Evolutionary conservation across 2,797 vertebrate species (phyloP).

Genomic region (Takifugu ocellatus): DNA sequence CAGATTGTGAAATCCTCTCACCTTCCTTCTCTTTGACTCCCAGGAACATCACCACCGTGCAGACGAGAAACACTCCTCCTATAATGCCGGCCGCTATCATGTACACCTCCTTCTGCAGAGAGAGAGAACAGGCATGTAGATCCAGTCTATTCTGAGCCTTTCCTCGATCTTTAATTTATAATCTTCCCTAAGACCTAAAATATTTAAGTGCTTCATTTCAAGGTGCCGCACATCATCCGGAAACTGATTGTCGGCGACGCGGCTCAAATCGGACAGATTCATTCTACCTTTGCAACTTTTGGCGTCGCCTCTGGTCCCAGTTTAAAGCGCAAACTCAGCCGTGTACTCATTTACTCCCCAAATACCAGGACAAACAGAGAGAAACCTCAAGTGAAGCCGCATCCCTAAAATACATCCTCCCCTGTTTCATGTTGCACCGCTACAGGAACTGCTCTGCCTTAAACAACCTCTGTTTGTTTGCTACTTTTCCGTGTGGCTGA

Average conservation of each 20-base stretch:
- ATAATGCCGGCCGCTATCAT: conserved; percentile 88
- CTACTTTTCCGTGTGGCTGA: conserved; percentile 64
- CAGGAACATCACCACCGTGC: conserved; percentile 83
- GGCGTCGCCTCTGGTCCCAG: background rate
- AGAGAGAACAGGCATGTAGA: conserved; percentile 27
- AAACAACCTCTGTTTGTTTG: conserved; percentile 76
- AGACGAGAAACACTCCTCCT: conserved; percentile 84
- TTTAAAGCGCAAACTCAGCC: conserved; percentile 5
- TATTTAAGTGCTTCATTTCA: conserved; percentile 29
- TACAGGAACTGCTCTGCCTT: conserved; percentile 72
- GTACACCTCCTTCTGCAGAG: conserved; percentile 85
- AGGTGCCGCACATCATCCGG: conserved; percentile 7
- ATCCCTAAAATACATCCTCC: conserved; percentile 58
- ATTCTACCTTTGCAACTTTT: background rate
- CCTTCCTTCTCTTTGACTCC: conserved; percentile 93
- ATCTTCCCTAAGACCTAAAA: conserved; percentile 33
- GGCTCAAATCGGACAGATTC: background rate
- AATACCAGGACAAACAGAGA: conserved; percentile 46
- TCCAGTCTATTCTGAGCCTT: conserved; percentile 45
- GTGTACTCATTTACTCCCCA: conserved; percentile 24
- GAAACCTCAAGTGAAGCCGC: conserved; percentile 49
- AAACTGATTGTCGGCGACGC: background rate
- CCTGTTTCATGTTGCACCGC: conserved; percentile 29
- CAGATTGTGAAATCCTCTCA: conserved; percentile 61
- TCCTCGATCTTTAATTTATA: conserved; percentile 61